Evolutionary conservation across 2,797 vertebrate species (phyloP).

Genomic region (Eulemur albifrons): DNA sequence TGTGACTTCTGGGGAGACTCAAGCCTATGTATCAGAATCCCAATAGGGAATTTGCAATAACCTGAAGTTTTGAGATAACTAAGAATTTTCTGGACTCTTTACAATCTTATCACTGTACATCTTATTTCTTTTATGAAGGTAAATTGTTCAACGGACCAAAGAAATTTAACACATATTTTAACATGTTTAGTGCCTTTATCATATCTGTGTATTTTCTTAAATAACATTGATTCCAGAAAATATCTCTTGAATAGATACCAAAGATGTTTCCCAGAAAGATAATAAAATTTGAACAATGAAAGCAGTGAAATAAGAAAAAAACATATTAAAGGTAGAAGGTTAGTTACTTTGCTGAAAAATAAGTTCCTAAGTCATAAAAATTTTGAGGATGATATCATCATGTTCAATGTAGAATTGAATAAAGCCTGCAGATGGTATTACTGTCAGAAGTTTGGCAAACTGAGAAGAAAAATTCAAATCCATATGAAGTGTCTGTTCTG

Average conservation of each 20-base stretch:
- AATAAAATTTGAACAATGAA: neutral
- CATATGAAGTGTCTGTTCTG: neutral
- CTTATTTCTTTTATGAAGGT: constrained; percentile 42
- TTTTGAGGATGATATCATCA: neutral
- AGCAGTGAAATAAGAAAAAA: neutral
- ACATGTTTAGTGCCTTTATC: neutral
- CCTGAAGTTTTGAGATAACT: neutral
- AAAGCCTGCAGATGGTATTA: constrained; percentile 19
- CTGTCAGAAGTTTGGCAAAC: constrained; percentile 20
- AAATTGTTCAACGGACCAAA: constrained; percentile 8
- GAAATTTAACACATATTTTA: constrained; percentile 6
- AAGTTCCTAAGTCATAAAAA: constrained; percentile 9
- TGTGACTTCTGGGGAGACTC: neutral
- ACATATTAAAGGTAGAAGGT: neutral
- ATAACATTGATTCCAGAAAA: neutral
- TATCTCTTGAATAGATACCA: neutral
- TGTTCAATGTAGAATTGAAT: neutral
- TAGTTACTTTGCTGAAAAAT: constrained; percentile 29
- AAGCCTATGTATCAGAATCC: neutral
- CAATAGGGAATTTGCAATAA: neutral
- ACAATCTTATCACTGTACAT: constrained; percentile 24
- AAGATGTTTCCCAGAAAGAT: neutral
- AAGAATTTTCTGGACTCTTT: constrained; percentile 18
- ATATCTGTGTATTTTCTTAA: constrained; percentile 19
- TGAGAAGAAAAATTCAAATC: constrained; percentile 18